Conservation (phyloP, 37 sponge, comb jelly and placozoan genomes). For the Mnemiopsis leidyi region DNA sequence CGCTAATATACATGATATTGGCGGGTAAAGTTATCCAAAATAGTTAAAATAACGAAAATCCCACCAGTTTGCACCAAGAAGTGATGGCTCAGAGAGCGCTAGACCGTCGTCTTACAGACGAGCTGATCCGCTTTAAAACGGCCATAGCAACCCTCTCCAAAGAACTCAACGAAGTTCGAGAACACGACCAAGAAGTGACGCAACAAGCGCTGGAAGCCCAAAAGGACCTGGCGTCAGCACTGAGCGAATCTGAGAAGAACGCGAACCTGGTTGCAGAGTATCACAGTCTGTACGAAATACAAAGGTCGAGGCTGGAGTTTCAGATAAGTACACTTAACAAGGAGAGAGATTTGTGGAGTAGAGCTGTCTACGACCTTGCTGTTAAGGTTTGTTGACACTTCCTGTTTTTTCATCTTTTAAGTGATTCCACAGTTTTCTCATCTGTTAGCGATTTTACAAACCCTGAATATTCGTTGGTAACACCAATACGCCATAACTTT, state of each 20-base stretch:
- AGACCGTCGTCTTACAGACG: conserved; percentile 79
- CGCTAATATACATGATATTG: too few relatives aligned
- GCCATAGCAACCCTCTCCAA: conserved; percentile 74
- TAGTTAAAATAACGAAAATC: not conserved
- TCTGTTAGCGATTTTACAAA: too few relatives aligned
- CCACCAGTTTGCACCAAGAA: conserved; percentile 85
- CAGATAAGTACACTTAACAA: conserved; percentile 70
- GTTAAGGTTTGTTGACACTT: conserved; percentile 70
- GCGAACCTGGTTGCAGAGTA: conserved; percentile 89
- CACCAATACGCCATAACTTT: too few relatives aligned
- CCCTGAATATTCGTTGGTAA: too few relatives aligned
- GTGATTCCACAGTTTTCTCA: too few relatives aligned
- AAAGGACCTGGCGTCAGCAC: conserved; percentile 75
- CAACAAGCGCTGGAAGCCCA: conserved; percentile 74
- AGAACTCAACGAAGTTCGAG: conserved; percentile 73
- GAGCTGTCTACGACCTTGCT: conserved; percentile 82
- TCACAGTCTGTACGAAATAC: conserved; percentile 91
- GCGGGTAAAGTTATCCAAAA: too few relatives aligned
- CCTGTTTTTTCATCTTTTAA: too few relatives aligned
- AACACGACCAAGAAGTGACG: conserved; percentile 74
- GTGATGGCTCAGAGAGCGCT: conserved; percentile 91
- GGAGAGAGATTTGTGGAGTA: conserved; percentile 88
- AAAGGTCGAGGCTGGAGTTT: conserved; percentile 82
- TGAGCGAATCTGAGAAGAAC: conserved; percentile 87
- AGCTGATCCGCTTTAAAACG: conserved; percentile 80